These are phyloP conservation scores for Gadopsis marmoratus DNA, from an alignment of 2,797 vertebrate genomes.

Conservation along the genomic window DNA sequence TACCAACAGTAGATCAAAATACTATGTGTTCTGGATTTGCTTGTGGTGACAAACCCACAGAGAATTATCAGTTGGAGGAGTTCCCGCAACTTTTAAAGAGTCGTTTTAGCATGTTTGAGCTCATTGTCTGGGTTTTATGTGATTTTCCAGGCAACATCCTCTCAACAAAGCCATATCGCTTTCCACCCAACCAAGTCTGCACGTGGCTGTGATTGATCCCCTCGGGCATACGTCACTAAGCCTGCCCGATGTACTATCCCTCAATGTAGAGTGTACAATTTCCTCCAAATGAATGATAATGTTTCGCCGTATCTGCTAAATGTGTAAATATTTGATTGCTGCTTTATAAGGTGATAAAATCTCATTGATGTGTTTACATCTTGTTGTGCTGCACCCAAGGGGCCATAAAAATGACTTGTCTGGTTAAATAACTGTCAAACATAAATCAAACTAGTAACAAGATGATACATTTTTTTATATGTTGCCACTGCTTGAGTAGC, in stretches of 20 bases:
- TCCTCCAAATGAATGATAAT: not conserved
- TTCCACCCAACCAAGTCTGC: no score
- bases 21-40: not conserved
- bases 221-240: no score
- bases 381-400: not conserved
- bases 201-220: no score
- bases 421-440: not conserved
- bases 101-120: not conserved
- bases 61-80: not conserved
- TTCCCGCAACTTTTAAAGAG: not conserved
- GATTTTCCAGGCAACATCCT: no score
- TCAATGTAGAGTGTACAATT: no score
- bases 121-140: not conserved
- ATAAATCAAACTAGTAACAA: not conserved
- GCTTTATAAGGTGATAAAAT: not conserved
- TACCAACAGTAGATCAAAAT: not conserved
- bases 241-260: no score
- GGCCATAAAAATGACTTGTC: not conserved
- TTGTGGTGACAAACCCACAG: not conserved
- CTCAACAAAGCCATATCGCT: no score
- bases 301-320: not conserved
- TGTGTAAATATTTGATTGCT: not conserved
- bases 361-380: not conserved
- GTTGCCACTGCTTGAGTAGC: not conserved
- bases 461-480: not conserved